These are phyloP conservation scores for Tenthredo livida DNA, from an alignment of 2,888 invertebrate genomes.

Conservation along the genomic window DNA sequence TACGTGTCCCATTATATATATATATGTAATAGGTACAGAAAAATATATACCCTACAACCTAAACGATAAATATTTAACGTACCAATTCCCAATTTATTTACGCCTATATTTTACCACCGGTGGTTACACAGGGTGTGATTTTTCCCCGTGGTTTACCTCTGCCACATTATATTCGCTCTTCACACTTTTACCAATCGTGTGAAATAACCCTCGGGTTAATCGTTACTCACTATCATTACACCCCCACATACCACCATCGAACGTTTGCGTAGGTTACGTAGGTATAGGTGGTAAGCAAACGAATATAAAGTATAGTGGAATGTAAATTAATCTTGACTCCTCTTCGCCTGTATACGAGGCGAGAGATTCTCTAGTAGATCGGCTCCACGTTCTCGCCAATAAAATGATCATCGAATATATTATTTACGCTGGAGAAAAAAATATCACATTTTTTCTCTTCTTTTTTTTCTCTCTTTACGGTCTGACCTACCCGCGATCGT, in stretches of 20 bases:
- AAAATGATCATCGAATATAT: slow-evolving; percentile 4
- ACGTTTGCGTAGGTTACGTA: not conserved
- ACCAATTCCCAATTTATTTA: not conserved
- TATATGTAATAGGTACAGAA: not conserved
- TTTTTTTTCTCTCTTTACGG: not conserved
- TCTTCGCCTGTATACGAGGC: not conserved
- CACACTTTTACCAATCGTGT: not conserved
- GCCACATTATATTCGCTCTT: not conserved
- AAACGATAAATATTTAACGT: slow-evolving; percentile 41
- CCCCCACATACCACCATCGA: not conserved
- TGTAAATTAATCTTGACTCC: slow-evolving; percentile 26
- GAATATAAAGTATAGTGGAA: slow-evolving; percentile 23
- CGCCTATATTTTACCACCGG: not conserved
- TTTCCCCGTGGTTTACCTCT: not conserved
- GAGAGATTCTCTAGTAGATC: slow-evolving; percentile 1
- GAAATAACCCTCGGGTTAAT: slow-evolving; percentile 19
- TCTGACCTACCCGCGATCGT: not conserved
- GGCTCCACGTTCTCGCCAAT: not conserved
- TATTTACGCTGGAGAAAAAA: not conserved
- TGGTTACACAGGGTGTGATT: not conserved
- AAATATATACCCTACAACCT: not conserved
- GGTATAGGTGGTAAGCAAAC: slow-evolving; percentile 21
- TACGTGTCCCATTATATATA: no score
- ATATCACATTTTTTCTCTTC: not conserved
- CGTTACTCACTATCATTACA: slow-evolving; percentile 1